Evolutionary conservation across 1,140 invertebrate species (phyloP), one percentile per base, ranked within the genome.

Genomic region (Tenebrio molitor): DNA sequence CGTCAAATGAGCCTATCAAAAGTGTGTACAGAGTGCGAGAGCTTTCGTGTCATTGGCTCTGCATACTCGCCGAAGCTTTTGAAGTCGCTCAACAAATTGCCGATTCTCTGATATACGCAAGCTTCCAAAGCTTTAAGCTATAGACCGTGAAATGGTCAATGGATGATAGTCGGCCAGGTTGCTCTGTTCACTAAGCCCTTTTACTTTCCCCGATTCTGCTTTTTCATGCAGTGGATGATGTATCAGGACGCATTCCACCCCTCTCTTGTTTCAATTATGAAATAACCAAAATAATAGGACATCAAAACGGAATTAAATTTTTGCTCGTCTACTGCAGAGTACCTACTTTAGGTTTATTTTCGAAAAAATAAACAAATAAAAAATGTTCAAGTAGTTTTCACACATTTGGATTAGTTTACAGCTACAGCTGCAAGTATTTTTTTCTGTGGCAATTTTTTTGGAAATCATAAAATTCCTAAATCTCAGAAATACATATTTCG

Each of bases 111-210:
- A 58, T 58, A 58, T 58, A 25, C 50, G 19, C 50, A 58, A 58
- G n/a, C 21, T 58, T 58, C 50, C 50, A 58, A 58, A 58, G 50
- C 21, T 58, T 58, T 23, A 58, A 58, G 50, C 50, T 58, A 58
- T 29, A 67, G 64, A 67, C 34, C 34, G 64, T 67, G 64, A 67
- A 67, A 67, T 67, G 34, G 64, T 67, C 64, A 67, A 67, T 67
- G 21, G 41, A 67, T 29, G 34, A 58, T 58, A 25, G 50, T 23
- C n/a, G 21, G 46, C 6, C 42, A 53, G 46, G 46, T 53, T 53
- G 12, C 10, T 15, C 19, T 58, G 25, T 58, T 25, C 50, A 29
- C 23, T 58, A 58, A 58, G 23, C 50, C 50, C 19, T 23, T 58
- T 50, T 29, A 23, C 50, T 14, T 14, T 25, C 23, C 50, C 50